A percentile compares a stretch with the other conserved stretches of the same genome.
Evolutionary conservation across 2,888 invertebrate species (phyloP).

Genomic region (Eutolmus rufibarbis): DNA sequence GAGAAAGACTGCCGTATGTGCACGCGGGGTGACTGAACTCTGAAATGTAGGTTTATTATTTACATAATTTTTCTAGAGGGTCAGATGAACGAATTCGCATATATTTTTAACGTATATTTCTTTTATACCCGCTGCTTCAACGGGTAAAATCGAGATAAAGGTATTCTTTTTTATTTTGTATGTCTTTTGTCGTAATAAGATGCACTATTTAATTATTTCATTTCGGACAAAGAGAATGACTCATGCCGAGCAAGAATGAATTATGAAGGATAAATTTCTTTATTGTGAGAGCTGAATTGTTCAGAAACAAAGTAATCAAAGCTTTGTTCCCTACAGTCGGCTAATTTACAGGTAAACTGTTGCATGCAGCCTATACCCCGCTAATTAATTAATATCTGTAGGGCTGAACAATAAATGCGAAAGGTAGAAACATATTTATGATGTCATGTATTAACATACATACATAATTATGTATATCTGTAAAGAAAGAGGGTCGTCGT

Average conservation of each 20-base stretch:
- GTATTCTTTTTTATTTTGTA: background rate
- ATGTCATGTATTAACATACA: background rate
- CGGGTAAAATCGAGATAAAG: background rate
- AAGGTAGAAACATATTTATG: background rate
- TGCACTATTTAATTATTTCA: background rate
- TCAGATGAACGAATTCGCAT: background rate
- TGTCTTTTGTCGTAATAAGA: background rate
- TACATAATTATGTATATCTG: background rate
- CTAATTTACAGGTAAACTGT: background rate
- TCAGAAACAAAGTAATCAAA: background rate
- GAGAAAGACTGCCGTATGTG: background rate
- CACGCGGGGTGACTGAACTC: conserved; percentile 7
- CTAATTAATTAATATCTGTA: background rate
- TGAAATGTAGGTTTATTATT: conserved; percentile 32
- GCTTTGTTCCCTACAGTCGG: background rate
- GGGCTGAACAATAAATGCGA: background rate
- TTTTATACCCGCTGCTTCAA: background rate
- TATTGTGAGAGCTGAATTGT: background rate
- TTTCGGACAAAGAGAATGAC: background rate
- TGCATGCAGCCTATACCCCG: background rate
- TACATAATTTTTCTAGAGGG: conserved; percentile 17
- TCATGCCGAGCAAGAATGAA: background rate
- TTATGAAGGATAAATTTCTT: background rate
- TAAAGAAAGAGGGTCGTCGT: background rate
- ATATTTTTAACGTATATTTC: background rate